Percentiles rank a stretch among this genome's conserved stretches.
Conservation (phyloP, 1,140 invertebrate genomes). For the Platorchestia sp. region DNA sequence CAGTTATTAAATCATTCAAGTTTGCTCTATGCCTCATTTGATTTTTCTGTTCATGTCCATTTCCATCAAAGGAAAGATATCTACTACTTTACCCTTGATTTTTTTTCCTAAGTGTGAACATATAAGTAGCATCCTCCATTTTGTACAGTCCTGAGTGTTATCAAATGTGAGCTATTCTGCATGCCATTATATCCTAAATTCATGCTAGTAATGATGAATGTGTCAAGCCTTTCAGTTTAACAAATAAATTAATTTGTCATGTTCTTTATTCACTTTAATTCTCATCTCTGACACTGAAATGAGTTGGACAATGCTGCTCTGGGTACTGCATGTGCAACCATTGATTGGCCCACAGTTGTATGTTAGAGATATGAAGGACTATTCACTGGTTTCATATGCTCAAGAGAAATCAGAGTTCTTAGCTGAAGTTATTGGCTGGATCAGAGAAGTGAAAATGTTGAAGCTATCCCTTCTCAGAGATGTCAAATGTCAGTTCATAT, state of each 20-base stretch:
- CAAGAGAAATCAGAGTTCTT: not conserved
- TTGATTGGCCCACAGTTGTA: not conserved
- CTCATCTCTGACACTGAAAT: not conserved
- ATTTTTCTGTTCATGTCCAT: not conserved
- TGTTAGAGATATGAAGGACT: not conserved
- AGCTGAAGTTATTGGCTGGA: not conserved
- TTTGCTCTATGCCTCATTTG: not conserved
- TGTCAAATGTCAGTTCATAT: too few species aligned
- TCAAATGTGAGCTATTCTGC: not conserved
- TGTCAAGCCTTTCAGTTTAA: not conserved
- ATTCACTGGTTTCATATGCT: not conserved
- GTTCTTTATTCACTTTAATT: not conserved
- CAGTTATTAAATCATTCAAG: not conserved
- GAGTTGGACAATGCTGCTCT: not conserved
- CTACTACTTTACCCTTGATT: not conserved
- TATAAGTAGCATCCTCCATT: not conserved
- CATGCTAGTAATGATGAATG: too few species aligned
- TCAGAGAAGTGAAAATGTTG: not conserved
- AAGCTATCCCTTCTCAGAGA: too few species aligned
- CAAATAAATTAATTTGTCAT: not conserved
- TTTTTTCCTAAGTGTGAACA: not conserved
- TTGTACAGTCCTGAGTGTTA: not conserved
- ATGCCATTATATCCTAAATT: not conserved
- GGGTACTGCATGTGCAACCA: too few species aligned
- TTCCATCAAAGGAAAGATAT: not conserved